Evolutionary conservation across 2,113 vertebrate genomes (phyloP).

Genomic region (Gobio gobio): DNA sequence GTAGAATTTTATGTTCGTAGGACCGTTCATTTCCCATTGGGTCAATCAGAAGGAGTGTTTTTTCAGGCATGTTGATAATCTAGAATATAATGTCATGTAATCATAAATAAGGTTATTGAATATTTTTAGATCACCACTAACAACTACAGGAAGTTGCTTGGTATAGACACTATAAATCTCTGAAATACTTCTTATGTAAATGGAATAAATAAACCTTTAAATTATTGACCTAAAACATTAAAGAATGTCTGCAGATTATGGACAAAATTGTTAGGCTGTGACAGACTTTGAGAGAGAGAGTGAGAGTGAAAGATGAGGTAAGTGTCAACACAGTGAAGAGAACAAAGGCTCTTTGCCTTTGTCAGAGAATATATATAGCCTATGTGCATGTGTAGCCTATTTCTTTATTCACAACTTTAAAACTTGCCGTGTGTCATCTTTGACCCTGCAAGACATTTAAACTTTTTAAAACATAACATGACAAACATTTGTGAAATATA

Average conservation of each 20-base stretch:
- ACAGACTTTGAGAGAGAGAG: too few relatives aligned
- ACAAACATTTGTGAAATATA: too few relatives aligned
- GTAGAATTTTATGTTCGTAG: constrained; percentile 18
- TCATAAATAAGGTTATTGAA: not conserved
- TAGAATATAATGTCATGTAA: constrained; percentile 24
- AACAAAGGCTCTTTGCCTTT: too few relatives aligned
- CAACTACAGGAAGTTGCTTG: not conserved
- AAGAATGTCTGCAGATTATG: not conserved
- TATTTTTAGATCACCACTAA: not conserved
- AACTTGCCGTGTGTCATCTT: too few relatives aligned
- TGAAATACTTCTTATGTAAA: constrained; percentile 7
- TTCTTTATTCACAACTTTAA: too few relatives aligned
- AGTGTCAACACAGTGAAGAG: too few relatives aligned
- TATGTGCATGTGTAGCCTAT: too few relatives aligned
- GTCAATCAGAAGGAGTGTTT: constrained; percentile 19
- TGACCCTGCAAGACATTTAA: too few relatives aligned
- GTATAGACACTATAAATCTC: constrained; percentile 23
- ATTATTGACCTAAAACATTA: constrained; percentile 21
- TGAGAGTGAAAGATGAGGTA: too few relatives aligned
- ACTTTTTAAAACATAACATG: too few relatives aligned
- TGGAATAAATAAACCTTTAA: constrained; percentile 15
- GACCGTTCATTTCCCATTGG: constrained; percentile 40
- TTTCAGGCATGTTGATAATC: constrained; percentile 28
- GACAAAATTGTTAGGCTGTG: not conserved
- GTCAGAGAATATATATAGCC: too few relatives aligned